A percentile compares a stretch with the other conserved stretches of the same genome.
phyloP scores from a whole-genome alignment of 1,140 invertebrate genomes.

The Ridgeia piscesae region DNA sequence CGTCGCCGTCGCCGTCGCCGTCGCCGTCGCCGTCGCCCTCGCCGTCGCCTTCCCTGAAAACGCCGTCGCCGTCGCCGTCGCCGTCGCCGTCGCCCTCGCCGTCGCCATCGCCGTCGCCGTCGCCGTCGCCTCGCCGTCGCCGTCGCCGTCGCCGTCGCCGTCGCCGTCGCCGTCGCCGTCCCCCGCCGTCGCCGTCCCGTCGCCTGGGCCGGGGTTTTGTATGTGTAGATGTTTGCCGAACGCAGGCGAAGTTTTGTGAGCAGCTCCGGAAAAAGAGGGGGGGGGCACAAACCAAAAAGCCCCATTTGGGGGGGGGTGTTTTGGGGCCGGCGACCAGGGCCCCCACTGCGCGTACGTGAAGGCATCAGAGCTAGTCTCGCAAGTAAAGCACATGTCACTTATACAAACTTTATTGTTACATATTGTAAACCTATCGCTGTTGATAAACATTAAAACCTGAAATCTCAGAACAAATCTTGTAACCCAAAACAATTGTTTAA shows the following conservation, averaged over 20 bases:
- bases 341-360: not conserved
- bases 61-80: not conserved
- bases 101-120: not conserved
- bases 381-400: not conserved
- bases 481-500: not conserved
- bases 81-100: not conserved
- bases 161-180: slow-evolving; percentile 1
- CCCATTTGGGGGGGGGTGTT: not conserved
- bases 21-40: not conserved
- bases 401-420: not conserved
- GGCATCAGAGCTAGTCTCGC: not conserved
- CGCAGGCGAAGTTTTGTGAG: not conserved
- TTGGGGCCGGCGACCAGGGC: not conserved
- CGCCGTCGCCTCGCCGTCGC: not conserved
- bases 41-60: not conserved
- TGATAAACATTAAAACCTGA: not conserved
- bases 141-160: not conserved
- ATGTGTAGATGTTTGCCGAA: not conserved
- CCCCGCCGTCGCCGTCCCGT: not conserved
- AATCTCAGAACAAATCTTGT: not conserved
- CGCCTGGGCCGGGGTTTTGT: not conserved
- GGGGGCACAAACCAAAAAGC: not conserved
- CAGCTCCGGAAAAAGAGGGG: too few species aligned
- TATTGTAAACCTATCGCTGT: not conserved
- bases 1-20: not conserved